phyloP scores from a whole-genome alignment of 2,888 invertebrate genomes.

The Xylota segnis region DNA sequence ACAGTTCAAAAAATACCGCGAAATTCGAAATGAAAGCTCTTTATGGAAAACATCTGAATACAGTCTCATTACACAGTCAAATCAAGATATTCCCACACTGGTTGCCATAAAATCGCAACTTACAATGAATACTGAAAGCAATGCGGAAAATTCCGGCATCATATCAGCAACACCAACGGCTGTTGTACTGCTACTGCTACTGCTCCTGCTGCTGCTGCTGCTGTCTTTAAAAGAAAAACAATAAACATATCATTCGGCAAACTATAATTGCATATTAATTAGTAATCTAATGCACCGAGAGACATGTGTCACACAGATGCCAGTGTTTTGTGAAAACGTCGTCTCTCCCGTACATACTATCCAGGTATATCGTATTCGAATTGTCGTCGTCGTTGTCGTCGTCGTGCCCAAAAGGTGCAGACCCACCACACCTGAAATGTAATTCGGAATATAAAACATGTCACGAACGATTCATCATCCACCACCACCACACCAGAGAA shows the following conservation, averaged over 20 bases:
- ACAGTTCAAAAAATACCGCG: too few species aligned
- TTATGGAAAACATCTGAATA: too few species aligned
- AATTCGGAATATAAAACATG: conserved; percentile 64
- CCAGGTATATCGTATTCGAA: not conserved
- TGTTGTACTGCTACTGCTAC: too few species aligned
- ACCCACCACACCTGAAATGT: conserved; percentile 69
- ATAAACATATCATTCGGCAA: conserved; percentile 61
- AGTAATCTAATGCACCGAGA: conserved; percentile 57
- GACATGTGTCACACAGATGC: conserved; percentile 63
- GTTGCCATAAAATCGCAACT: not conserved
- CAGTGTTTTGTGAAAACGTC: conserved; percentile 53
- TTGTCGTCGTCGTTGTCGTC: conserved; percentile 22
- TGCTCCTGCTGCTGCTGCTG: not conserved
- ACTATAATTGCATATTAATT: conserved; percentile 65
- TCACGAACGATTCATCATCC: conserved; percentile 67
- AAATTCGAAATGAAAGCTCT: too few species aligned
- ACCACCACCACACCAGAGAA: conserved; percentile 14
- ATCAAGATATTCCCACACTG: too few species aligned
- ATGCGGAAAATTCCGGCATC: conserved; percentile 57
- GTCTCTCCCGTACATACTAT: conserved; percentile 14
- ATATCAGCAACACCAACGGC: conserved; percentile 7
- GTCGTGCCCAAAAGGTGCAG: conserved; percentile 68
- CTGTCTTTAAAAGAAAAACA: conserved; percentile 46
- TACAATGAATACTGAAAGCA: conserved; percentile 22
- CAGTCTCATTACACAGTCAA: too few species aligned